Conservation (phyloP, 2,888 invertebrate species). For the Octonoba sinensis region DNA sequence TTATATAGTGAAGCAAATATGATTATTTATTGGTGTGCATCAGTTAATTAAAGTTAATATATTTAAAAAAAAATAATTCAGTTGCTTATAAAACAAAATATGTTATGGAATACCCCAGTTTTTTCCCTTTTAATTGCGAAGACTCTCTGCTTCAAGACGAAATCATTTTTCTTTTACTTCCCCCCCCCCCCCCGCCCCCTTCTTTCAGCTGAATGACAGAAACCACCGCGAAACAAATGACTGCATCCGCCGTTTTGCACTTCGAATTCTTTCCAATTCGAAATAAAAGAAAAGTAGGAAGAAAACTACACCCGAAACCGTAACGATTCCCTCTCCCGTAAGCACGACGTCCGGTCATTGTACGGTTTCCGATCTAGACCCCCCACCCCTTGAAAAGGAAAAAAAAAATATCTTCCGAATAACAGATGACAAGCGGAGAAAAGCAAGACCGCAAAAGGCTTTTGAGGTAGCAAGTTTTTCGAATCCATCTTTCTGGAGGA, state of each 20-base stretch:
- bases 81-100: too few species aligned
- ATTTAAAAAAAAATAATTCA: too few species aligned
- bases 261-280: neutral
- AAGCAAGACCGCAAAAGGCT: neutral
- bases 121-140: too few species aligned
- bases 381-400: neutral
- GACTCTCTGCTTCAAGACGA: too few species aligned
- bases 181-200: neutral
- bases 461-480: too few species aligned
- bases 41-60: too few species aligned
- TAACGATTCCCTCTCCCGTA: conserved; percentile 2
- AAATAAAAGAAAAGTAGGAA: conserved; percentile 5
- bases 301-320: conserved; percentile 10
- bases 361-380: conserved; percentile 32
- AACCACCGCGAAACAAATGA: conserved; percentile 7
- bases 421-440: conserved; percentile 45
- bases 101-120: too few species aligned
- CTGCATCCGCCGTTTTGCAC: neutral
- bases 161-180: neutral
- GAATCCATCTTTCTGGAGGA: too few species aligned
- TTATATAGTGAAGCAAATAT: too few species aligned
- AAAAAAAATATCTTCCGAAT: neutral
- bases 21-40: too few species aligned
- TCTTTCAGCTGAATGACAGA: neutral
- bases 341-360: conserved; percentile 22